Conservation (phyloP, 2,888 invertebrate species). For the Lasioglossum zephyrum region DNA sequence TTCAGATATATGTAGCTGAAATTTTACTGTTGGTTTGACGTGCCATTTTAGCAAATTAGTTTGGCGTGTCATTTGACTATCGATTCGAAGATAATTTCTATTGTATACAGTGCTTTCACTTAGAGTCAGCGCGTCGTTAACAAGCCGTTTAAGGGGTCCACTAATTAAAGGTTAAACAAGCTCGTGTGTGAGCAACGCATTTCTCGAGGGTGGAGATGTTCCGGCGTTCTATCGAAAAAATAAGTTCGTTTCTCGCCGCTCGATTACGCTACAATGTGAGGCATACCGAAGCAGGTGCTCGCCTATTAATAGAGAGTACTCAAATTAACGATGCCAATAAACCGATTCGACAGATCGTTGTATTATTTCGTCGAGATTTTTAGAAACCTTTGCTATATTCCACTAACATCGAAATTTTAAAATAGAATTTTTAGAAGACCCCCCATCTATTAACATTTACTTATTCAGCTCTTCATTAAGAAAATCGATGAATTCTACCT, state of each 20-base stretch:
- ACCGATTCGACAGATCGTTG: slow-evolving; percentile 43
- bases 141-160: background rate
- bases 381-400: background rate
- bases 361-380: slow-evolving; percentile 16
- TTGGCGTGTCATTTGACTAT: background rate
- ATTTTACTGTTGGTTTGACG: background rate
- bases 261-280: slow-evolving; percentile 15
- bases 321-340: slow-evolving; percentile 59
- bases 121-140: background rate
- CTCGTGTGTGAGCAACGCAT: background rate
- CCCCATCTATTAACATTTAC: too few species aligned
- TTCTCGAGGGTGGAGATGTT: background rate
- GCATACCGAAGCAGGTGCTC: slow-evolving; percentile 30
- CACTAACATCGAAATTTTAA: too few species aligned
- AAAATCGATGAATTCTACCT: background rate
- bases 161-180: background rate
- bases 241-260: slow-evolving; percentile 32
- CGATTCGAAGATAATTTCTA: background rate
- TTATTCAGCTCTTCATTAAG: background rate
- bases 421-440: too few species aligned
- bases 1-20: too few species aligned
- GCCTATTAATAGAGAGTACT: slow-evolving; percentile 67
- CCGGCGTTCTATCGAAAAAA: slow-evolving; percentile 27
- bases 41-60: background rate
- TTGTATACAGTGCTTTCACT: background rate